Conservation (phyloP, 2,888 invertebrate species). For the Oligia fasciuncula region DNA sequence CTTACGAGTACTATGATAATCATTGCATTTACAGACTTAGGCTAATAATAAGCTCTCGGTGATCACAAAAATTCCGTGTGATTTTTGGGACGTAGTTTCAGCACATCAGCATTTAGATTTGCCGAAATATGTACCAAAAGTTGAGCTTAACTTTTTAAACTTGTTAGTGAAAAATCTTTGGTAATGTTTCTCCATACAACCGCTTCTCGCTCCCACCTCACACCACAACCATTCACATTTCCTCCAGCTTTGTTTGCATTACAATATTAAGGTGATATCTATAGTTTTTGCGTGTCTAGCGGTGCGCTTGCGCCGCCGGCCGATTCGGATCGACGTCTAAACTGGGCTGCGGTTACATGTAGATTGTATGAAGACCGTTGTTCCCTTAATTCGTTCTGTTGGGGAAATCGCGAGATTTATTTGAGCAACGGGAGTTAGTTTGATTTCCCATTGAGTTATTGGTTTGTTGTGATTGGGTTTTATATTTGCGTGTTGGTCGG, state of each 20-base stretch:
- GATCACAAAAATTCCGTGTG: not conserved
- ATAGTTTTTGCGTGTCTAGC: slow-evolving; percentile 78
- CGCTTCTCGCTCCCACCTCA: slow-evolving; percentile 54
- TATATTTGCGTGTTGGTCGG: slow-evolving; percentile 47
- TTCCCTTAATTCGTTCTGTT: slow-evolving; percentile 58
- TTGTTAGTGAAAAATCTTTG: not conserved
- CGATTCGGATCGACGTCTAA: slow-evolving; percentile 67
- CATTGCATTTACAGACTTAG: not conserved
- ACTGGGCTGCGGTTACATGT: slow-evolving; percentile 71
- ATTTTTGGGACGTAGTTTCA: not conserved
- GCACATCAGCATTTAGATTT: no score
- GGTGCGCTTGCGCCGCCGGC: slow-evolving; percentile 68
- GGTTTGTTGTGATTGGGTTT: slow-evolving; percentile 48
- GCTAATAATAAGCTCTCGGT: not conserved
- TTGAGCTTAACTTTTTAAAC: not conserved
- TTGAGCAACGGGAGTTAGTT: slow-evolving; percentile 61
- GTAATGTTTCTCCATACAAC: not conserved
- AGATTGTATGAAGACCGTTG: slow-evolving; percentile 60
- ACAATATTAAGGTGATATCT: slow-evolving; percentile 78
- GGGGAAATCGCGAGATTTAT: slow-evolving; percentile 64
- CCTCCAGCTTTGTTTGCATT: slow-evolving; percentile 83
- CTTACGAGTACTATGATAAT: not conserved
- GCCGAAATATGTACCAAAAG: not conserved
- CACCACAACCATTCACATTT: slow-evolving; percentile 72
- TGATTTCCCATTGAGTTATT: slow-evolving; percentile 60